phyloP scores from a whole-genome alignment of 2,888 invertebrate species.

The Tipula unca region DNA sequence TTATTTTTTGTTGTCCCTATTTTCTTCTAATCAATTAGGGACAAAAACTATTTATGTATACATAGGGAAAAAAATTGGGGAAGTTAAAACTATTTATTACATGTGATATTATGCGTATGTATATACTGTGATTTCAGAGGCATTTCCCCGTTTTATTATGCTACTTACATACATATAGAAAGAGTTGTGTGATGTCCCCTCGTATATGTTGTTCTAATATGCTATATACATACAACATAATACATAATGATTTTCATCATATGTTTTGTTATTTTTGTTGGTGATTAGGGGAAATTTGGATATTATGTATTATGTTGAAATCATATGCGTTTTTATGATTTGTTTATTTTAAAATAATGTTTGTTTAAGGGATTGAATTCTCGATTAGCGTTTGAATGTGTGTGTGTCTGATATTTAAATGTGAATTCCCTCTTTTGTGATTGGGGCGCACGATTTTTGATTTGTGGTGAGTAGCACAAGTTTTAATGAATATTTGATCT shows the following conservation, averaged over 20 bases:
- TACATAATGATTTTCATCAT: constrained; percentile 8
- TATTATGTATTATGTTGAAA: not conserved
- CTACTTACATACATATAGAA: not conserved
- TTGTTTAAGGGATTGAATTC: not conserved
- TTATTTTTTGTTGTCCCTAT: not conserved
- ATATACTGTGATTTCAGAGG: not conserved
- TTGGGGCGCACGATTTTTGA: not conserved
- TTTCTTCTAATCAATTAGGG: not conserved
- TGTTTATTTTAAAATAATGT: not conserved
- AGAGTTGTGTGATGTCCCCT: not conserved
- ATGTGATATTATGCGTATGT: too few species aligned
- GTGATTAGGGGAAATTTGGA: not conserved
- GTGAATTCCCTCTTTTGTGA: not conserved
- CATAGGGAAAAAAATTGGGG: not conserved
- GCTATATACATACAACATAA: not conserved
- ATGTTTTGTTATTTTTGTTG: not conserved
- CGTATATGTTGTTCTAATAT: not conserved
- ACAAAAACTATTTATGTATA: not conserved
- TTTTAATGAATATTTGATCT: not conserved
- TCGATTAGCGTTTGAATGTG: not conserved
- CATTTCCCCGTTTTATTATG: not conserved
- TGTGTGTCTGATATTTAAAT: not conserved
- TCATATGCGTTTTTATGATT: not conserved
- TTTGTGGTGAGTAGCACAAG: not conserved
- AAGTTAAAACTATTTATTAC: not conserved